Evolutionary conservation across 2,888 invertebrate genomes (phyloP).

Genomic region (Monoplex corrugatus): DNA sequence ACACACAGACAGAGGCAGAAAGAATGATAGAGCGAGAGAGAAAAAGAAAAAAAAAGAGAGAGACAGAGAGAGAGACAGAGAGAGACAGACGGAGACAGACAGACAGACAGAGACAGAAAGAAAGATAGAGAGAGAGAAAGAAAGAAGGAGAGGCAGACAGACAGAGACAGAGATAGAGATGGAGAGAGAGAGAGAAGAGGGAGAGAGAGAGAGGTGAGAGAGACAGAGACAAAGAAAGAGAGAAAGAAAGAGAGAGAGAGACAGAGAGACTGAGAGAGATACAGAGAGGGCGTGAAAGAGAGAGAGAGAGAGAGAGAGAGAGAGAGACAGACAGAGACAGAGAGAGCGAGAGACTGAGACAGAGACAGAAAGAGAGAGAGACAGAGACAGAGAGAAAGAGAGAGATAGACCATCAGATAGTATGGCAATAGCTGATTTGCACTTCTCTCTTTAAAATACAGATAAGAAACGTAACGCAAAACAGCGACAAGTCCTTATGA

Average conservation of each 20-base stretch:
- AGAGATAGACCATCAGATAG: not conserved
- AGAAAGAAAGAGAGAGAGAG: conserved; percentile 12
- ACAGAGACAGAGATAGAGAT: not conserved
- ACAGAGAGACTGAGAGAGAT: not conserved
- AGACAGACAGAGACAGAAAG: too few relatives aligned
- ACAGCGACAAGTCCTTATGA: too few relatives aligned
- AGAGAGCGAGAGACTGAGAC: not conserved
- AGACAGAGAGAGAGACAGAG: not conserved
- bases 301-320: conserved; percentile 12
- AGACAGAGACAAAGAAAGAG: not conserved
- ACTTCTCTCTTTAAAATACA: too few relatives aligned
- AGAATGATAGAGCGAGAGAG: too few relatives aligned
- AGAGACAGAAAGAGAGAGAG: not conserved
- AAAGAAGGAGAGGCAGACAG: not conserved
- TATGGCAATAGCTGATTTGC: too few relatives aligned
- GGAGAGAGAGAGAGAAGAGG: not conserved
- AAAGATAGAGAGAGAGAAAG: too few relatives aligned
- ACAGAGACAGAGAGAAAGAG: not conserved
- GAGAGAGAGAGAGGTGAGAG: not conserved
- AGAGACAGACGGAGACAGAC: too few relatives aligned
- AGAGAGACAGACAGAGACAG: not conserved
- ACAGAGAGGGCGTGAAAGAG: not conserved
- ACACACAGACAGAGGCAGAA: too few relatives aligned
- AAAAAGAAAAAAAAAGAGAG: too few relatives aligned
- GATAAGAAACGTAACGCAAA: too few relatives aligned